These are phyloP conservation scores for Polyommatus icarus DNA, from an alignment of 2,888 invertebrate species.

Conservation along the genomic window DNA sequence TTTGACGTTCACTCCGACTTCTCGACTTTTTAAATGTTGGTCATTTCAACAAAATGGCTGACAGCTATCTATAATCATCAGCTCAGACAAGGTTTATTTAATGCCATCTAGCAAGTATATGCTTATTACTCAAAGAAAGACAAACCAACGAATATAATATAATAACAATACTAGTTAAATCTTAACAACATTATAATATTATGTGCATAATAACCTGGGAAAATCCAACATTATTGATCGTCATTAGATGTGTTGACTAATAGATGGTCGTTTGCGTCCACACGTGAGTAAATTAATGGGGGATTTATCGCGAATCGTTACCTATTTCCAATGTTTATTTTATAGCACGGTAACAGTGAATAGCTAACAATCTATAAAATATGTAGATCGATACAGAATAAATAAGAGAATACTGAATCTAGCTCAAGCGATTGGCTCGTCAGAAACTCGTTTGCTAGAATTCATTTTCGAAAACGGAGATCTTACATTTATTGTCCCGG, in stretches of 20 bases:
- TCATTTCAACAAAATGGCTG: not conserved
- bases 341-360: not conserved
- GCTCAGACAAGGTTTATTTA: not conserved
- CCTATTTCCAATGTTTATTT: not conserved
- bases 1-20: not conserved
- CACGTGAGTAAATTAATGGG: not conserved
- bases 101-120: not conserved
- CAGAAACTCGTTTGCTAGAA: constrained; percentile 11
- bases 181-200: not conserved
- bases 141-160: not conserved
- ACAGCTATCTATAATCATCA: not conserved
- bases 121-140: no score
- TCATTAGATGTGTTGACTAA: constrained; percentile 3
- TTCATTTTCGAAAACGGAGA: not conserved
- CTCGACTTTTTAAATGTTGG: not conserved
- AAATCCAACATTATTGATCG: not conserved
- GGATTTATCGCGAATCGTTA: not conserved
- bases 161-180: not conserved
- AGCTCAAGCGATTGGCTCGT: constrained; percentile 5
- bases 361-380: not conserved
- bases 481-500: not conserved
- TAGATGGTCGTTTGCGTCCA: not conserved
- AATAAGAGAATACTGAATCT: not conserved
- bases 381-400: not conserved
- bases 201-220: not conserved